Conservation (phyloP, 2,888 invertebrate species). For the Dusona sp. region DNA sequence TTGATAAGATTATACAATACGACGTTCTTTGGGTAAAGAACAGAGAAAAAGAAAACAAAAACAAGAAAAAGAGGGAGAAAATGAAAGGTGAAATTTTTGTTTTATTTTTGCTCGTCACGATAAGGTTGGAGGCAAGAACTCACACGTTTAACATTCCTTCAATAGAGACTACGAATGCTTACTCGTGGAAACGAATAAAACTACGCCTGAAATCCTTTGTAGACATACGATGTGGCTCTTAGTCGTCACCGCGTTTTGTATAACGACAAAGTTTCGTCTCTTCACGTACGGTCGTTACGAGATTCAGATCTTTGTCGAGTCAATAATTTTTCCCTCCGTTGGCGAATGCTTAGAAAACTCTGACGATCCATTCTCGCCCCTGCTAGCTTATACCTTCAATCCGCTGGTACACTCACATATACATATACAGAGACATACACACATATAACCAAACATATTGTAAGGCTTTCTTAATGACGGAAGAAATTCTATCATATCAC, state of each 20-base stretch:
- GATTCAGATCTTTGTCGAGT: conserved; percentile 60
- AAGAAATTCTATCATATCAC: conserved; percentile 84
- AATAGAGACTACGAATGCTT: conserved; percentile 76
- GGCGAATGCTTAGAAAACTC: conserved; percentile 69
- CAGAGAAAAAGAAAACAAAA: not conserved
- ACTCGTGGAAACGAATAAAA: conserved; percentile 44
- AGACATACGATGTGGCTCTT: conserved; percentile 63
- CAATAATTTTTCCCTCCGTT: conserved; percentile 68
- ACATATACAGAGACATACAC: not conserved
- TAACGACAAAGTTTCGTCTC: conserved; percentile 60
- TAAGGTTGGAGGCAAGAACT: conserved; percentile 35
- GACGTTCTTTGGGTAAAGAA: conserved; percentile 13
- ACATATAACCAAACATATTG: conserved; percentile 75
- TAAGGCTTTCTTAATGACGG: conserved; percentile 84
- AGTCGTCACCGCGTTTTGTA: conserved; percentile 39
- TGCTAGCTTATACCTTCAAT: conserved; percentile 57
- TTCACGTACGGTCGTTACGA: conserved; percentile 48
- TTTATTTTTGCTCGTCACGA: conserved; percentile 64
- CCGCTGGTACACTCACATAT: conserved; percentile 20
- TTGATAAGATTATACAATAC: conserved; percentile 17
- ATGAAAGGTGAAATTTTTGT: conserved; percentile 29
- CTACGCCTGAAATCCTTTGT: conserved; percentile 61
- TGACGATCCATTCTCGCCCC: conserved; percentile 43
- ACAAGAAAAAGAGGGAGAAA: conserved; percentile 69
- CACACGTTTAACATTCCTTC: conserved; percentile 79